Percentiles rank a stretch among this genome's conserved stretches.
Evolutionary conservation across 92 coral and sea anemone genomes (phyloP).

Genomic region (Epizoanthus scotinus): DNA sequence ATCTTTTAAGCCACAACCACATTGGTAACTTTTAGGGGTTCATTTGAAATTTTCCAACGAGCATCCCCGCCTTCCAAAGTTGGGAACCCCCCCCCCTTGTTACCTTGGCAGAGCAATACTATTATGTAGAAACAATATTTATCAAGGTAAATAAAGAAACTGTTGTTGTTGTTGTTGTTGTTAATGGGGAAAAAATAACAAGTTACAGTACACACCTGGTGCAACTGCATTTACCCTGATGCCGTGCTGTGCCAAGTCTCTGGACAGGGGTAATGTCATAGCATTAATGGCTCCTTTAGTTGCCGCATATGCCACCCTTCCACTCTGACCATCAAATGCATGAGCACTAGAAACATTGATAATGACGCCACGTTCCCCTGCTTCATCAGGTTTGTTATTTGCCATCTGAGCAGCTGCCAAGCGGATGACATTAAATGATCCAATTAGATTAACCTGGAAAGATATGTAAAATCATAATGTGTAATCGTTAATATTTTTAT

Average conservation of each 20-base stretch:
- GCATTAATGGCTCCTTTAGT: constrained; percentile 33
- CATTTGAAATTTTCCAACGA: too few relatives aligned
- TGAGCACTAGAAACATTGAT: constrained; percentile 23
- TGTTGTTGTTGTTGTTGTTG: too few relatives aligned
- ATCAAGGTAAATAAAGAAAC: too few relatives aligned
- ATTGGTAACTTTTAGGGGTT: too few relatives aligned
- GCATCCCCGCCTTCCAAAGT: too few relatives aligned
- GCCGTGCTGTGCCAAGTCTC: constrained; percentile 29
- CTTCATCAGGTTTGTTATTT: constrained; percentile 21
- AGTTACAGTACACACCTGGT: constrained; percentile 21
- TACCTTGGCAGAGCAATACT: too few relatives aligned
- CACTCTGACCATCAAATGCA: constrained; percentile 39
- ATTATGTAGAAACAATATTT: too few relatives aligned
- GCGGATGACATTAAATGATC: constrained; percentile 28
- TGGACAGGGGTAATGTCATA: constrained; percentile 23
- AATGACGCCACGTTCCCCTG: constrained; percentile 39
- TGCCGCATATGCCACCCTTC: constrained; percentile 21
- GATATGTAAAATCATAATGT: too few relatives aligned
- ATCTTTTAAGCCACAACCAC: too few relatives aligned
- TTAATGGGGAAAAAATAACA: not conserved
- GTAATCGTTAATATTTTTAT: too few relatives aligned
- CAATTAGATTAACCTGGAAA: constrained; percentile 33
- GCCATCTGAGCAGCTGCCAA: constrained; percentile 35
- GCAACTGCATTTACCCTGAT: constrained; percentile 28
- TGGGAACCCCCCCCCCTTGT: too few relatives aligned